Evolutionary conservation across 2,113 vertebrate genomes (phyloP), one percentile per base, ranked within the genome.

Genomic region (Phrynocephalus versicolor): DNA sequence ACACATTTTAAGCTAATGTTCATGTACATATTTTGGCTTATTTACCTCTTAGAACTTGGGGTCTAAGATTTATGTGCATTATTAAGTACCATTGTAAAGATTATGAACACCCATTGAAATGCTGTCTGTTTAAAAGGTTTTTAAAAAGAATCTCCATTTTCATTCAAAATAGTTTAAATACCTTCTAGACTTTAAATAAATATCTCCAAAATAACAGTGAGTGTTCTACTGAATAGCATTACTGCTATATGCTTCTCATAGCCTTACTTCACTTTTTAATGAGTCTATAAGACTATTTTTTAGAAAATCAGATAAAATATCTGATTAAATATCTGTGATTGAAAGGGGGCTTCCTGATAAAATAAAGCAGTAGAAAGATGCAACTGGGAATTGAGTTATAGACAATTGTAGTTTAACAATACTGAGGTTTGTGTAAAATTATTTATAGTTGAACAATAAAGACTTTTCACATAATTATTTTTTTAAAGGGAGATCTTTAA

Each of bases 171-270:
- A n/a, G n/a, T 51, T 51, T 51, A 30, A 62, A 21, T 18, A 62
- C 23, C 18, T 62, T 62, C 23, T 62, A 62, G 60, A 62, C 18
- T 62, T 18, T 6, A 62, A 19, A 70, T 35, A 14, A 70, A 18
- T 70, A 35, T 35, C 5, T 15, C n/a, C 67, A 70, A 27, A 75
- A n/a, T 13, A 75, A 2, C 75, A 33, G 16, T 77, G 55, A 77
- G 21, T 58, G 16, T 58, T 19, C 18, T 8, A 62, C 39, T 27
- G 83, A 86, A 25, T 5, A 57, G 41, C 62, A 30, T 39, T 0
- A 0, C 55, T 81, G 4, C 41, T 0, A 0, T 30, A 35, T 19
- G 23, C 16, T 6, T 33, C 9, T 37, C 33, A 76, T 25, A 51
- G 39, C 41, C 27, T 6, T 75, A 51, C 16, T 51, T 13, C 23